Percentiles rank a stretch among this genome's conserved stretches.
Evolutionary conservation across 2,797 vertebrate species (phyloP).

Genomic region (Esox masquinongy): DNA sequence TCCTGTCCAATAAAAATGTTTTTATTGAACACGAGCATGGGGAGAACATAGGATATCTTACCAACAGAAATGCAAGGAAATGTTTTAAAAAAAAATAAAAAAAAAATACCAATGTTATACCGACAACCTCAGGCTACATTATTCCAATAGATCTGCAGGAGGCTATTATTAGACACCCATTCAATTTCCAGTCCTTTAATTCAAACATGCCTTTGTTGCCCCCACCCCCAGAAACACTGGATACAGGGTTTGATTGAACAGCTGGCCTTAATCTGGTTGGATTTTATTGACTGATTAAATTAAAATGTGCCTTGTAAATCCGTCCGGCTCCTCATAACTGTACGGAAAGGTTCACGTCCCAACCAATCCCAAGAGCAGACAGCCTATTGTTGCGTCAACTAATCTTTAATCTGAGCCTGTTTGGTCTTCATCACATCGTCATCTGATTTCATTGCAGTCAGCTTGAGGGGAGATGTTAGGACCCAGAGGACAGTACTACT

Average conservation of each 20-base stretch:
- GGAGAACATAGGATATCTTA: no score
- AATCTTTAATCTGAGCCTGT: slow-evolving; percentile 53
- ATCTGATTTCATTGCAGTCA: slow-evolving; percentile 25
- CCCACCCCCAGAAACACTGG: neutral
- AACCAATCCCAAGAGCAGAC: slow-evolving; percentile 35
- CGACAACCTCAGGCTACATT: no score
- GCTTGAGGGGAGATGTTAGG: slow-evolving; percentile 26
- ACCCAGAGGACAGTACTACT: slow-evolving; percentile 12
- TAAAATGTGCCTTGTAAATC: slow-evolving; percentile 30
- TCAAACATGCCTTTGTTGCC: neutral
- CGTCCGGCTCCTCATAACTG: slow-evolving; percentile 10
- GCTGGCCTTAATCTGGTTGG: neutral
- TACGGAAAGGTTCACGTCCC: slow-evolving; percentile 21
- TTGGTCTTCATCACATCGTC: slow-evolving; percentile 50
- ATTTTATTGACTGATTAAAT: slow-evolving; percentile 29
- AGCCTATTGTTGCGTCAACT: slow-evolving; percentile 52
- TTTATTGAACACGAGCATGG: no score
- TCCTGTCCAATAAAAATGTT: no score
- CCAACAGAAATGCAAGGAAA: no score
- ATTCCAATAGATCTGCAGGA: no score
- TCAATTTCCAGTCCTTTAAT: no score
- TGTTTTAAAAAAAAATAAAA: no score
- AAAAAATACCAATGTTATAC: no score
- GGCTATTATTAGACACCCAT: no score
- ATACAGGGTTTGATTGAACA: neutral